These are phyloP conservation scores for Ciconia stormi DNA, from an alignment of 2,113 vertebrate species.

Conservation along the genomic window DNA sequence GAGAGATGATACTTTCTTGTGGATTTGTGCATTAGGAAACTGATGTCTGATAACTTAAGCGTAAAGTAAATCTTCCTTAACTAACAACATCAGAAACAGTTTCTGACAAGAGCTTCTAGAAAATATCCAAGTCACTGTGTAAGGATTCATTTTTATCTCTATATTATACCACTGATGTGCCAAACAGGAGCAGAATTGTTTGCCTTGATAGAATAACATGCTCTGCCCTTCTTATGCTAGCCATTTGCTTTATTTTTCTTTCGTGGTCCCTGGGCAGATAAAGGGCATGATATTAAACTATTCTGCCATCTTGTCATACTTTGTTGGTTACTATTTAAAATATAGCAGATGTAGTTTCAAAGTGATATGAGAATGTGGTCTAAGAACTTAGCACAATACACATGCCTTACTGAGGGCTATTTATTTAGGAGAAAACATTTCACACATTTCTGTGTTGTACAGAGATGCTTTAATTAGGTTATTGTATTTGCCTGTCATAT, in stretches of 20 bases:
- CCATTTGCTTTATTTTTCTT: conserved; percentile 27
- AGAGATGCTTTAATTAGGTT: conserved; percentile 55
- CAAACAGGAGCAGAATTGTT: neutral
- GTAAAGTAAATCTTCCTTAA: neutral
- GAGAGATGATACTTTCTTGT: neutral
- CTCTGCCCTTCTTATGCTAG: neutral
- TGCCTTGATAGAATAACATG: neutral
- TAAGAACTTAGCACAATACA: neutral
- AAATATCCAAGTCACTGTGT: neutral
- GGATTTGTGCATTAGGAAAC: neutral
- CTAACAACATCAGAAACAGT: conserved; percentile 13
- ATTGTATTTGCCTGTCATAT: conserved; percentile 50
- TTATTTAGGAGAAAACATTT: conserved; percentile 49
- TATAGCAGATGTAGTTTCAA: conserved; percentile 25
- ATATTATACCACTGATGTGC: neutral
- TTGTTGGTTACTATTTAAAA: conserved; percentile 34
- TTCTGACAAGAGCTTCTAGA: neutral
- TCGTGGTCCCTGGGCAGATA: neutral
- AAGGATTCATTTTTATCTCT: conserved; percentile 28
- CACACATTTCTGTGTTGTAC: conserved; percentile 3
- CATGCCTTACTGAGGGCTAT: conserved; percentile 26
- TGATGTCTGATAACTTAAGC: neutral
- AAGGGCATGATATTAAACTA: conserved; percentile 49
- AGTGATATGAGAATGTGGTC: neutral
- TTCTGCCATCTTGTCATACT: conserved; percentile 46